Evolutionary conservation across 2,113 vertebrate genomes (phyloP).

Genomic region (Psittacara wagleri): DNA sequence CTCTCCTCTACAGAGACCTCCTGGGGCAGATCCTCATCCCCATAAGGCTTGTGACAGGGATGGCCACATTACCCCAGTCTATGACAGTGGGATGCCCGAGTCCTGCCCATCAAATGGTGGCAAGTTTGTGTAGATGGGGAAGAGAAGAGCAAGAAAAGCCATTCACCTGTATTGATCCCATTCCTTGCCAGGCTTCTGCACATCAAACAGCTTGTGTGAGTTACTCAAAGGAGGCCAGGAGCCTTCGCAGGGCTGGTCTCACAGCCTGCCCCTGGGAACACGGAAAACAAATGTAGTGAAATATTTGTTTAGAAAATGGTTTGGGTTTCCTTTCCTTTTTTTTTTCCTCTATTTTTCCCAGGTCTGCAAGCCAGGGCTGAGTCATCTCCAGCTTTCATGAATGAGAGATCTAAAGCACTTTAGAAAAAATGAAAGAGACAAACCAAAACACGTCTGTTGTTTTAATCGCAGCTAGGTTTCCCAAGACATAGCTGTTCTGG

Average conservation of each 20-base stretch:
- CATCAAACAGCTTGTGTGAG: neutral
- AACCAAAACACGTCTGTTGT: conserved; percentile 31
- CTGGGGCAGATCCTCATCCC: neutral
- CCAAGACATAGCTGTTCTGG: conserved; percentile 37
- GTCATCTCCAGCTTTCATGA: neutral
- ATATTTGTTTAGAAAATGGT: neutral
- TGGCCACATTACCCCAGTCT: accelerated
- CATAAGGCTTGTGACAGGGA: accelerated
- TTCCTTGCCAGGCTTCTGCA: neutral
- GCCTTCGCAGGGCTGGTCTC: neutral
- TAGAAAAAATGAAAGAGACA: neutral
- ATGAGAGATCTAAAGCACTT: neutral
- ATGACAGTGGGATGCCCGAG: neutral
- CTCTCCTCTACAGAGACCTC: neutral
- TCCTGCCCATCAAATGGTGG: neutral
- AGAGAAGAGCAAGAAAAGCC: neutral
- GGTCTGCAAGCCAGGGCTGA: neutral
- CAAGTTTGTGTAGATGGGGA: neutral
- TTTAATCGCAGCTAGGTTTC: neutral
- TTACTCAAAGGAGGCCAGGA: neutral
- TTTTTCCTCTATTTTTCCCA: neutral
- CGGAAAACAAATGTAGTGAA: neutral
- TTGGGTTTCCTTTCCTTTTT: neutral
- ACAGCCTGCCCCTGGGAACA: neutral
- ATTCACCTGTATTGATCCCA: neutral